Percentiles rank a stretch among this genome's conserved stretches.
Conservation (phyloP, 2,113 vertebrate species). For the Ascaphus truei region DNA sequence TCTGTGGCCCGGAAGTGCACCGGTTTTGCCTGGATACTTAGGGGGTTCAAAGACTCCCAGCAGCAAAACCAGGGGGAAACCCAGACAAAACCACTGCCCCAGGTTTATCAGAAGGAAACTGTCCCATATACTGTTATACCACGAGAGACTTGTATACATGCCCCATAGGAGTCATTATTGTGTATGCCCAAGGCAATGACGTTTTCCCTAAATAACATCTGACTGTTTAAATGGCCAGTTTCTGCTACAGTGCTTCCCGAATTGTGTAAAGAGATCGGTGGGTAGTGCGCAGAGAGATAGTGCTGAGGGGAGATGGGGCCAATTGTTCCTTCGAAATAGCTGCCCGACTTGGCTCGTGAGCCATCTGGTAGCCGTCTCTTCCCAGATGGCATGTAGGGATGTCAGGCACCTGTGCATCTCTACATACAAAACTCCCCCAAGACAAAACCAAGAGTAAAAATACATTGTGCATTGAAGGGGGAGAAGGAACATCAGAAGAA, state of each 20-base stretch:
- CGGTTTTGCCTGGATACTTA: too few species aligned
- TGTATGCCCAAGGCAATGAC: too few species aligned
- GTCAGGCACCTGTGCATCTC: constrained; percentile 20
- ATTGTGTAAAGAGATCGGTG: neutral
- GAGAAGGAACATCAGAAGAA: neutral
- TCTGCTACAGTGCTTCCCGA: neutral
- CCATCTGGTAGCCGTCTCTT: neutral
- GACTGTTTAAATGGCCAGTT: neutral
- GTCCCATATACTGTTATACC: too few species aligned
- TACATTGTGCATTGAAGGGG: constrained; percentile 18
- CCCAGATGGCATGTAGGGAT: neutral
- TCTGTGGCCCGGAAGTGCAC: too few species aligned
- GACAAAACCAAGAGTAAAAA: constrained; percentile 15
- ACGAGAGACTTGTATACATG: too few species aligned
- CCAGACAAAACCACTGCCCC: too few species aligned
- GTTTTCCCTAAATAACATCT: too few species aligned
- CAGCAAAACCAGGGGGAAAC: too few species aligned
- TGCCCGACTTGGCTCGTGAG: neutral
- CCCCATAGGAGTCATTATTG: too few species aligned
- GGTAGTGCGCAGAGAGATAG: neutral
- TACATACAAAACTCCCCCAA: constrained; percentile 18
- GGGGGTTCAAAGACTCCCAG: too few species aligned
- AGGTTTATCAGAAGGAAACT: too few species aligned
- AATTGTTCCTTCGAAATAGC: neutral
- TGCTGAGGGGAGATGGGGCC: neutral